Conservation (phyloP, 2,797 vertebrate species). For the Enteromius radiatus region DNA sequence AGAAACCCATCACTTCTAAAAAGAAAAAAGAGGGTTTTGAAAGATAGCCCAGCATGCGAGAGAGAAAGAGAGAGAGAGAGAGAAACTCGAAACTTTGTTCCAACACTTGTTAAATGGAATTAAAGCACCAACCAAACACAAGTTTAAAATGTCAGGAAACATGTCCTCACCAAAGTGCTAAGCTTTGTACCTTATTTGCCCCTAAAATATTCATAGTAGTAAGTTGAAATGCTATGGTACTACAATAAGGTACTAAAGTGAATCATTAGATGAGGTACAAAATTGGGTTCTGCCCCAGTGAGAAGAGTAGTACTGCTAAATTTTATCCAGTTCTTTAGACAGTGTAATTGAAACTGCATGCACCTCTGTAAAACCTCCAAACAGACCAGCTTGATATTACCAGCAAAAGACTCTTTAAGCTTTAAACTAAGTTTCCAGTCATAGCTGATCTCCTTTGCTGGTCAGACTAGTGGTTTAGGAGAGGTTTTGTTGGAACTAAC, state of each 20-base stretch:
- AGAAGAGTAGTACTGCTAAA: neutral
- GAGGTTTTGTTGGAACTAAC: neutral
- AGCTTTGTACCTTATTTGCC: neutral
- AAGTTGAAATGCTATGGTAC: neutral
- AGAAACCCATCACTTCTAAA: conserved; percentile 24
- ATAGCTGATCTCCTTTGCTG: neutral
- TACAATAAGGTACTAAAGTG: neutral
- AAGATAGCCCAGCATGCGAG: neutral
- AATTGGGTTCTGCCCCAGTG: neutral
- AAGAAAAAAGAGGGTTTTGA: neutral
- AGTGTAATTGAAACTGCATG: neutral
- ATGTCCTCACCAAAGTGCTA: too few species aligned
- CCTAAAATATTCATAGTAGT: neutral
- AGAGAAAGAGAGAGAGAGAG: neutral
- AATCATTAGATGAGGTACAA: neutral
- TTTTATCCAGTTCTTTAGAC: neutral
- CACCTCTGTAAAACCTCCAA: neutral
- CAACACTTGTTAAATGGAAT: neutral
- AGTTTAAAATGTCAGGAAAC: neutral
- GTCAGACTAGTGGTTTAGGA: neutral
- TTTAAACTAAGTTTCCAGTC: neutral
- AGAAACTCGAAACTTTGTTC: neutral
- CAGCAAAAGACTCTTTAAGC: neutral
- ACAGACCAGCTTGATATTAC: neutral
- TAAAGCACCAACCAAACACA: neutral